Evolutionary conservation across 2,797 vertebrate species (phyloP).

Genomic region (Trachops cirrhosus): DNA sequence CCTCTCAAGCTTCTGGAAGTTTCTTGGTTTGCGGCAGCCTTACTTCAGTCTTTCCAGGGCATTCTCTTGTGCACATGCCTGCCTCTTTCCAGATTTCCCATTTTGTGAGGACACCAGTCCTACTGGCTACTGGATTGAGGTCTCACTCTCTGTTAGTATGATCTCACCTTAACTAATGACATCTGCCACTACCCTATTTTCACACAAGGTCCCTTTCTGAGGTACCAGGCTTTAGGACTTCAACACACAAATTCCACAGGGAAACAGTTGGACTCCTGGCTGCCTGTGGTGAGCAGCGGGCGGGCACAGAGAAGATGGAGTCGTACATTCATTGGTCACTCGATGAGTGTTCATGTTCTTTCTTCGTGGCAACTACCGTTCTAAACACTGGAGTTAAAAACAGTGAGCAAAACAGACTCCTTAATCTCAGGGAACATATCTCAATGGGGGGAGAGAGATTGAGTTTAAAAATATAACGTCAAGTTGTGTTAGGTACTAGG

Average conservation of each 20-base stretch:
- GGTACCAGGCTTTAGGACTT: not conserved
- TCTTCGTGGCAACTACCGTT: not conserved
- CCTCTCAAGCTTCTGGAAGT: not conserved
- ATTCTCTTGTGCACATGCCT: rapidly evolving
- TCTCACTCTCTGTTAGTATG: not conserved
- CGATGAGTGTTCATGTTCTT: not conserved
- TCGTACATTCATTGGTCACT: not conserved
- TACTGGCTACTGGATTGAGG: not conserved
- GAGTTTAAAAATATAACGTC: not conserved
- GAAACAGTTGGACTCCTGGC: too few relatives aligned
- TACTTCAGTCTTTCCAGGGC: rapidly evolving
- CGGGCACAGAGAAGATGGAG: rapidly evolving
- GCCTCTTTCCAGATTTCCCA: not conserved
- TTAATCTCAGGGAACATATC: not conserved
- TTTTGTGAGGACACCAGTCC: not conserved
- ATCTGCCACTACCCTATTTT: not conserved
- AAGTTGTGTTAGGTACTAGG: not conserved
- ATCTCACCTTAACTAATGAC: not conserved
- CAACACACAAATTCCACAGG: not conserved
- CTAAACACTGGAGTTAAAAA: not conserved
- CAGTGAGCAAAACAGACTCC: not conserved
- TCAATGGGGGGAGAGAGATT: not conserved
- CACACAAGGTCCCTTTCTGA: not conserved
- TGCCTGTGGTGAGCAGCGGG: not conserved
- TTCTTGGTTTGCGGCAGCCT: not conserved